Percentiles rank a stretch among this genome's conserved stretches.
phyloP scores from a whole-genome alignment of 2,888 invertebrate species.

The Drosophila paucipuncta region DNA sequence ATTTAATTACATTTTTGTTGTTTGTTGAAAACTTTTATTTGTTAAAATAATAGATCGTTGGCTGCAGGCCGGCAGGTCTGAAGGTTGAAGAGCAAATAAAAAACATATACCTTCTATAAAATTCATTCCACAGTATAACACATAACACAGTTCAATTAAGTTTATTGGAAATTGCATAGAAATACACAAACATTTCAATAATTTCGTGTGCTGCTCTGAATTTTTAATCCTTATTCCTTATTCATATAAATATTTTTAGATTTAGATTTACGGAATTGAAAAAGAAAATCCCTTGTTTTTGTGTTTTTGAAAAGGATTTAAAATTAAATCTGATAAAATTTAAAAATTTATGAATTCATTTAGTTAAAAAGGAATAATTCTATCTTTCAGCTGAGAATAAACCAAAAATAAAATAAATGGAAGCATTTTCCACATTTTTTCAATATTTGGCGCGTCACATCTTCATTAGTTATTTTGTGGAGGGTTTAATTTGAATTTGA shows the following conservation, averaged over 20 bases:
- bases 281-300: background rate
- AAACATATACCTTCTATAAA: background rate
- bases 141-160: background rate
- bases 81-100: slow-evolving; percentile 15
- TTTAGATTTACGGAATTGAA: background rate
- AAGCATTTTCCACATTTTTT: background rate
- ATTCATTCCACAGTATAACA: background rate
- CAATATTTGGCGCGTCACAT: background rate
- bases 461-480: background rate
- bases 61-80: background rate
- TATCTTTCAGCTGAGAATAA: background rate
- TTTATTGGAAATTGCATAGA: background rate
- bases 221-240: background rate
- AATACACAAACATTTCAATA: background rate
- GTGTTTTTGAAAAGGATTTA: background rate
- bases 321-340: background rate
- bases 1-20: slow-evolving; percentile 45
- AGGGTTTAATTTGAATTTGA: background rate
- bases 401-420: background rate
- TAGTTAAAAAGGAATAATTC: background rate
- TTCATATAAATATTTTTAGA: background rate
- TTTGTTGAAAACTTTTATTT: slow-evolving; percentile 21
- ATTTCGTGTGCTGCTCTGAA: background rate
- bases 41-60: slow-evolving; percentile 17
- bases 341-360: background rate